phyloP scores from a whole-genome alignment of 2,797 vertebrate genomes.

The Chiloscyllium punctatum region DNA sequence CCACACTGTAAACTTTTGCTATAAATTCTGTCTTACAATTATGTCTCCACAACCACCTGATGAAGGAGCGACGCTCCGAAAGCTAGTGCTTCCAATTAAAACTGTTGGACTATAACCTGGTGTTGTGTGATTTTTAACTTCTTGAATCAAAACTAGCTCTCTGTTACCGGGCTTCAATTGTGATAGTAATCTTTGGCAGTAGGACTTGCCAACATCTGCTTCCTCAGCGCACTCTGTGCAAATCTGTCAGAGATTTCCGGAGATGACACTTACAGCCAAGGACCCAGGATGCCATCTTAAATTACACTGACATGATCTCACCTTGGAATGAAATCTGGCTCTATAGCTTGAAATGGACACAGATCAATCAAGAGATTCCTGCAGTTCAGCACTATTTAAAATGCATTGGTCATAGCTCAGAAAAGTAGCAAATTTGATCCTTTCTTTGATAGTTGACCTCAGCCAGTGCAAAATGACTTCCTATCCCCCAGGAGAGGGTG shows the following conservation, averaged over 20 bases:
- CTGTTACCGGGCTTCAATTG: background rate
- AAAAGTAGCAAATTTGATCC: background rate
- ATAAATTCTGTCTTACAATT: too few species aligned
- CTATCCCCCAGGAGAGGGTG: background rate
- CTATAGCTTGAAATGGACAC: background rate
- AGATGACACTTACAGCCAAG: background rate
- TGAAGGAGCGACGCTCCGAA: too few species aligned
- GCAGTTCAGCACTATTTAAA: constrained; percentile 5
- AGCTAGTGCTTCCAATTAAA: too few species aligned
- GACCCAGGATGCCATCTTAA: constrained; percentile 2
- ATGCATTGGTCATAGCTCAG: background rate
- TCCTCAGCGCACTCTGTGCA: background rate
- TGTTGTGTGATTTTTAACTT: too few species aligned
- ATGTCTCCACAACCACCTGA: too few species aligned
- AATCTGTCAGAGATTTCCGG: background rate
- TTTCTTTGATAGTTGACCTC: background rate
- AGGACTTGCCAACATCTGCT: background rate
- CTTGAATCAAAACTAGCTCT: background rate
- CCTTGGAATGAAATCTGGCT: constrained; percentile 9
- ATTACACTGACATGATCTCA: background rate
- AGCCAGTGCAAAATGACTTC: background rate
- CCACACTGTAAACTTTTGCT: too few species aligned
- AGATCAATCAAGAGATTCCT: constrained; percentile 13
- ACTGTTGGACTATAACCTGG: too few species aligned
- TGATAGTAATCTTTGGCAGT: background rate